Evolutionary conservation across 2,888 invertebrate genomes (phyloP), one percentile per base, ranked within the genome.

Genomic region (Macroteleia sp.): DNA sequence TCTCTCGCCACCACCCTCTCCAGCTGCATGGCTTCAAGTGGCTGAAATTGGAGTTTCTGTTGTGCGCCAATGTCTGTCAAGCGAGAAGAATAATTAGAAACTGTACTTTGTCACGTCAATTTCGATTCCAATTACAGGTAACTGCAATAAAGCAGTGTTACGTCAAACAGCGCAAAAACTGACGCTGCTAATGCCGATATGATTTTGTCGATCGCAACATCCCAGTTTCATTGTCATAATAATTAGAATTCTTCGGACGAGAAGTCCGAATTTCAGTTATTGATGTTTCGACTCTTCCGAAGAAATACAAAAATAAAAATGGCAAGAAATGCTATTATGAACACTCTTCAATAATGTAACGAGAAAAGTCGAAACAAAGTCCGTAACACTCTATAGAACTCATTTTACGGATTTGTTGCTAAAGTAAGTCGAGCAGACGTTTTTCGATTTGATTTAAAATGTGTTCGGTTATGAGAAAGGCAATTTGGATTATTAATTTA

Each of bases 61-160:
- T 73, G 69, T 73, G 66, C 64, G 73, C 77, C 71, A 67, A 77
- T 81, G 82, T 82, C 83, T 82, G 83, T 84, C 83, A 82, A 78
- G 77, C 69, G 62, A 76, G 80, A 83, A 84, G 81, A 85, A 85
- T 83, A 80, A 83, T 82, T 83, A 76, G 76, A 66, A 81, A 79
- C 79, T 77, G 69, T 71, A 78, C 79, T 79, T 74, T 64, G 73
- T 54, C 66, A 70, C 79, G 81, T 83, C 81, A 77, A 81, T 79
- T 83, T 81, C 77, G 76, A 80, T 79, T 82, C 77, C 79, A 78
- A 81, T 83, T 81, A 83, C 71, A 61, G 74, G 59, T 71, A 73
- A 62, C 73, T 44, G 62, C 62, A 32, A 71, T 67, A 50, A 56
- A 57, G 67, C 56, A 28, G 48, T 56, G 61, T 52, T 44, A 32